Evolutionary conservation across 2,113 vertebrate genomes (phyloP).

Genomic region (Blennius ocellaris): DNA sequence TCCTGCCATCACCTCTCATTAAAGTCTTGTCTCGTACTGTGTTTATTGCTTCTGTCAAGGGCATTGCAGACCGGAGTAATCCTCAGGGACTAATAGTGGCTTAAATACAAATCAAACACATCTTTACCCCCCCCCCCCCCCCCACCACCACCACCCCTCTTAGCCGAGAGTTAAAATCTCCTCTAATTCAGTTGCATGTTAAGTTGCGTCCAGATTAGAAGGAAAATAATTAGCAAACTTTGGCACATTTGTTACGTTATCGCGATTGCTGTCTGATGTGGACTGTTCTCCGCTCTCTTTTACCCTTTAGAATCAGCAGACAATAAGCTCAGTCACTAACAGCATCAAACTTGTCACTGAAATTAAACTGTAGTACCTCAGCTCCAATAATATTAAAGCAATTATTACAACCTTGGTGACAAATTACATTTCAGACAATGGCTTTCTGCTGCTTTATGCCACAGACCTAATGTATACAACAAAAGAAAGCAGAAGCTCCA

Average conservation of each 20-base stretch:
- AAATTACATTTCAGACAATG: too few species aligned
- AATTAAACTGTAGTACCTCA: too few species aligned
- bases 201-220: neutral
- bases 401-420: too few species aligned
- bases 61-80: neutral
- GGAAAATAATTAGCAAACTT: neutral
- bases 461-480: too few species aligned
- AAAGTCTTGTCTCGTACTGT: neutral
- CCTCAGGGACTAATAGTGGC: neutral
- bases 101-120: neutral
- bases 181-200: neutral
- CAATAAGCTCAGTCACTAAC: too few species aligned
- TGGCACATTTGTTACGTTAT: neutral
- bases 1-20: conserved; percentile 1
- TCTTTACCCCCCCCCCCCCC: neutral
- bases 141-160: neutral
- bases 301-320: too few species aligned
- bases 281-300: neutral
- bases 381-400: too few species aligned
- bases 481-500: too few species aligned
- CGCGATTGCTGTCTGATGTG: neutral
- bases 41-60: neutral
- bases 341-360: too few species aligned
- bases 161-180: neutral
- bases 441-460: too few species aligned